phyloP scores from a whole-genome alignment of 1,140 invertebrate genomes.

The Propsilocerus akamusi region DNA sequence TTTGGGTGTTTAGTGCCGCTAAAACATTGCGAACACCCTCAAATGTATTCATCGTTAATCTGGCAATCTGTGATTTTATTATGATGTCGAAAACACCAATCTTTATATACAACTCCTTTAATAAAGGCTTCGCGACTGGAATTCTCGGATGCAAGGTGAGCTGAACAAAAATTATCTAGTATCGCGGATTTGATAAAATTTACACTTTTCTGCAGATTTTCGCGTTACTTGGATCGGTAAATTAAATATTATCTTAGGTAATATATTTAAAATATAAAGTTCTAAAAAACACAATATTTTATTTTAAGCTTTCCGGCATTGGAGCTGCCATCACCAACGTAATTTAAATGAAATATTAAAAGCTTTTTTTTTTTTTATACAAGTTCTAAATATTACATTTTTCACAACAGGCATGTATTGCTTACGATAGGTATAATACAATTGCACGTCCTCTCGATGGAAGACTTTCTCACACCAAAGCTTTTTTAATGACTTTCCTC shows the following conservation, averaged over 20 bases:
- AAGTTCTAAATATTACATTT: not conserved
- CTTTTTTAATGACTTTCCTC: slow-evolving; percentile 45
- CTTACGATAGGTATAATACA: slow-evolving; percentile 37
- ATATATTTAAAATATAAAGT: not conserved
- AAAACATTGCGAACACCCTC: slow-evolving; percentile 70
- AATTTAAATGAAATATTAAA: not conserved
- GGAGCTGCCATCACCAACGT: not conserved
- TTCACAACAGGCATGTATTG: slow-evolving; percentile 12
- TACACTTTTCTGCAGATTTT: not conserved
- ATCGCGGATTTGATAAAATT: slow-evolving; percentile 10
- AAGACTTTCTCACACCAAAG: slow-evolving; percentile 53
- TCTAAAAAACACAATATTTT: slow-evolving; percentile 7
- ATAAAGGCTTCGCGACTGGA: slow-evolving; percentile 53
- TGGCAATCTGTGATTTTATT: slow-evolving; percentile 69
- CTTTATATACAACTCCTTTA: slow-evolving; percentile 72
- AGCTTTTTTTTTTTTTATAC: not conserved
- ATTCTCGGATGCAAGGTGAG: slow-evolving; percentile 54
- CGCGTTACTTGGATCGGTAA: not conserved
- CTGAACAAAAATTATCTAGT: slow-evolving; percentile 8
- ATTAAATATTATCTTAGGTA: not conserved
- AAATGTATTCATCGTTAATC: slow-evolving; percentile 75
- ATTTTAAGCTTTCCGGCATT: too few relatives aligned
- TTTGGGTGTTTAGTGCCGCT: slow-evolving; percentile 71
- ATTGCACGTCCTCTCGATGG: slow-evolving; percentile 68
- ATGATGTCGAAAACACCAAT: slow-evolving; percentile 78